phyloP scores from a whole-genome alignment of 2,113 vertebrate species.

The Pseudorhombus dupliciocellatus region DNA sequence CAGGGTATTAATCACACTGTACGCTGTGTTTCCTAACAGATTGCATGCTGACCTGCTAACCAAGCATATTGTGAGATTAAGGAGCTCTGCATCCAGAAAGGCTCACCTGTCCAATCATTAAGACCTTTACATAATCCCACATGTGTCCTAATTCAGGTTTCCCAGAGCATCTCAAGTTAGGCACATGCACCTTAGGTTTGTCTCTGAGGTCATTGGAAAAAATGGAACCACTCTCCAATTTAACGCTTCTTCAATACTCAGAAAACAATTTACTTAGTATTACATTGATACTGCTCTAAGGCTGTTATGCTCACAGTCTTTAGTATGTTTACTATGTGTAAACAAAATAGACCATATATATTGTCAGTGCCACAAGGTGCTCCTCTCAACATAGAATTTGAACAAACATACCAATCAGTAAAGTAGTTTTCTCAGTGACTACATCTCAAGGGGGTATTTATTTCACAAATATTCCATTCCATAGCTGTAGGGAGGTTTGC shows the following conservation, averaged over 20 bases:
- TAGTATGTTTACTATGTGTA: not conserved
- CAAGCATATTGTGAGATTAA: conserved; percentile 67
- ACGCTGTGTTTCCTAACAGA: conserved; percentile 46
- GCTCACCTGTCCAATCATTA: conserved; percentile 62
- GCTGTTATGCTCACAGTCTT: not conserved
- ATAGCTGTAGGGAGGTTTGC: not conserved
- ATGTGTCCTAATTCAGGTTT: not conserved
- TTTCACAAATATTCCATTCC: not conserved
- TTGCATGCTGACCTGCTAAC: conserved; percentile 61
- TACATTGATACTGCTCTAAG: not conserved
- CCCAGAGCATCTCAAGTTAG: not conserved
- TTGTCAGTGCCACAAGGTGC: not conserved
- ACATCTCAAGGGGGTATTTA: not conserved
- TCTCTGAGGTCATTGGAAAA: not conserved
- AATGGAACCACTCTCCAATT: not conserved
- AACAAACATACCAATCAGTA: not conserved
- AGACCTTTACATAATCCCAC: conserved; percentile 25
- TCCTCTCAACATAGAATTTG: not conserved
- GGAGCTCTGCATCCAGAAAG: conserved; percentile 36
- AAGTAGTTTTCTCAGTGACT: not conserved
- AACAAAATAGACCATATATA: not conserved
- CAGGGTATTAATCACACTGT: conserved; percentile 48
- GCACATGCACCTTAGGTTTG: not conserved
- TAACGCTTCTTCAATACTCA: no score
- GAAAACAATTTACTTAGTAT: not conserved